phyloP scores from a whole-genome alignment of 2,113 vertebrate species.

The Dryoscopus gambensis region DNA sequence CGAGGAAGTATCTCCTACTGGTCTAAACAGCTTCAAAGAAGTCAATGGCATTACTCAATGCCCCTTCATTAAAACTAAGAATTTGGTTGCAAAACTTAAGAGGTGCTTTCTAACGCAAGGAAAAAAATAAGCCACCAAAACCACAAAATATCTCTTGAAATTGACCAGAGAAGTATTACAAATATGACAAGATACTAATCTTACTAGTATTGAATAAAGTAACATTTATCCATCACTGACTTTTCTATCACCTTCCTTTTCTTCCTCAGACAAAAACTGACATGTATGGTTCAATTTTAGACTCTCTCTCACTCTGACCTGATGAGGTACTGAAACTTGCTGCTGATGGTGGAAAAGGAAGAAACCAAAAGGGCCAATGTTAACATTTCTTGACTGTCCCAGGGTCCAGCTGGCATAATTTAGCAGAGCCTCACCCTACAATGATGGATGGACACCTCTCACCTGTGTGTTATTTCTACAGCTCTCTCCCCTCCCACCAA shows the following conservation, averaged over 20 bases:
- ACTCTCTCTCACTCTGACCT: not conserved
- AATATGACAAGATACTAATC: not conserved
- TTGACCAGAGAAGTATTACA: not conserved
- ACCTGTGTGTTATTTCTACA: not conserved
- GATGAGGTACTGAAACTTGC: not conserved
- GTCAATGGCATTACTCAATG: not conserved
- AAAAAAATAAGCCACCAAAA: not conserved
- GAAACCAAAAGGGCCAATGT: not conserved
- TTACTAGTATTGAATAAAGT: not conserved
- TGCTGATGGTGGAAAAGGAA: not conserved
- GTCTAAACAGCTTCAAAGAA: not conserved
- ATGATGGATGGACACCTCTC: not conserved
- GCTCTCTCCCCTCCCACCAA: not conserved
- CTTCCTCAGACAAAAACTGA: not conserved
- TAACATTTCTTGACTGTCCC: not conserved
- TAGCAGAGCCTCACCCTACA: not conserved
- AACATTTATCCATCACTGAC: not conserved
- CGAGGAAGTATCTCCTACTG: not conserved
- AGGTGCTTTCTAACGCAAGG: not conserved
- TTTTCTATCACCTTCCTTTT: not conserved
- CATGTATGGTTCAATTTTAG: not conserved
- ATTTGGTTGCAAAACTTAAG: not conserved
- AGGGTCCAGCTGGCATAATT: accelerated
- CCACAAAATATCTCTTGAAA: not conserved
- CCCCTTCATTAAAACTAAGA: not conserved